Evolutionary conservation across 2,797 vertebrate species (phyloP).

Genomic region (Gambelia wislizenii): DNA sequence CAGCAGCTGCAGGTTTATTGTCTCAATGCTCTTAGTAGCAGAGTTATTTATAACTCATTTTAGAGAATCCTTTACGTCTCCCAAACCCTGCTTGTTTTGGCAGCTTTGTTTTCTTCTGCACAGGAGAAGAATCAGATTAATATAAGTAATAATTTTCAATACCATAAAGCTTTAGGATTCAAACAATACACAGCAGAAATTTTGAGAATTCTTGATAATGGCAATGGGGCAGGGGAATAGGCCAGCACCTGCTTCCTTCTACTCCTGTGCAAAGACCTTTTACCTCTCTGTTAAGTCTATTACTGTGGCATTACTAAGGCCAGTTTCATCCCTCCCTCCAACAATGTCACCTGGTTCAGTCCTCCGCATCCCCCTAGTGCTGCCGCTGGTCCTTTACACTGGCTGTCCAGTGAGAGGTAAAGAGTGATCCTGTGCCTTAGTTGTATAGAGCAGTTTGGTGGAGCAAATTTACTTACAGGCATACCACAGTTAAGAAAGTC

Average conservation of each 20-base stretch:
- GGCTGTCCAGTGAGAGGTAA: neutral
- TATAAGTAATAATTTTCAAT: neutral
- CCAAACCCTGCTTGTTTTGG: constrained; percentile 47
- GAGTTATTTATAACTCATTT: constrained; percentile 51
- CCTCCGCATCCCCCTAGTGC: too few relatives aligned
- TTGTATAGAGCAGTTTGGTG: neutral
- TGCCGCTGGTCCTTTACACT: neutral
- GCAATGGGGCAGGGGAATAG: neutral
- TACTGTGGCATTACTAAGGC: too few relatives aligned
- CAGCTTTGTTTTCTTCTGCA: constrained; percentile 2
- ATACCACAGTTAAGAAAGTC: too few relatives aligned
- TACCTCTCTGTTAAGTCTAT: too few relatives aligned
- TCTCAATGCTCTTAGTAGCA: neutral
- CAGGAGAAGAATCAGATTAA: neutral
- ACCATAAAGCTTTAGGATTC: neutral
- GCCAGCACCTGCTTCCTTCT: too few relatives aligned
- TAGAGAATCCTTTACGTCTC: constrained; percentile 39
- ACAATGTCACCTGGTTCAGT: too few relatives aligned
- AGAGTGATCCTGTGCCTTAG: neutral
- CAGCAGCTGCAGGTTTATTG: constrained; percentile 42
- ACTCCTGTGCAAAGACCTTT: too few relatives aligned
- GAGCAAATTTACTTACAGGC: neutral
- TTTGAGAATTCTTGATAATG: neutral
- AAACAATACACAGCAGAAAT: neutral
- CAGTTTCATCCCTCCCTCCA: too few relatives aligned